Evolutionary conservation across 2,797 vertebrate genomes (phyloP), one percentile per base, ranked within the genome.

Genomic region (Peromyscus aztecus): DNA sequence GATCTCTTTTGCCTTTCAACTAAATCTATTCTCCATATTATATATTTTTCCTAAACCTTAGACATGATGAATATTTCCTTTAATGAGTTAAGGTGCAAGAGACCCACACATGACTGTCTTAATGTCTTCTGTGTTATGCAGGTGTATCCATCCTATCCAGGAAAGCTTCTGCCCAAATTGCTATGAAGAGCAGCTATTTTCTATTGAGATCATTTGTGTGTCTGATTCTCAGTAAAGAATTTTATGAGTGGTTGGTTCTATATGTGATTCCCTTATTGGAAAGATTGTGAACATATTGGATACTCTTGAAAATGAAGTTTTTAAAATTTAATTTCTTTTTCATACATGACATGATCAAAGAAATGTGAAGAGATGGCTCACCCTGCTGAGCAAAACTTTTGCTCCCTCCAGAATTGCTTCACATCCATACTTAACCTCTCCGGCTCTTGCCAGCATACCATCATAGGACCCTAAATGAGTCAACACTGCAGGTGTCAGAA

Each of bases 101-200:
- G 14, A 31, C 6, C 17, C 6, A 75, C 27, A 9, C 24, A 31
- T 57, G n/a, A 73, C n/a, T 73, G 5, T 29, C 14, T 17, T 29
- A 40, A 57, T 2, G 0, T 40, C 4, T 57, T 71, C 34, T 71
- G 84, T 29, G 13, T 69, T 29, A n/a, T 2, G 34, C 10, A 31
- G 11, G 3, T 29, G 2, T 87, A 2, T 6, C 5, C 14, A 29
- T 13, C 14, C 17, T 24, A 21, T 21, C 4, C 1, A 59, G 16
- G 9, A 75, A 37, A 40, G 17, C 5, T 57, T 40, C 6, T 31
- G 23, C 10, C 4, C 27, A 19, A 88, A 31, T 40, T 73, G 6
- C 8, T 55, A 55, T n/a, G 13, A 55, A n/a, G 4, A 57, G 23
- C 16, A 40, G 14, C n/a, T 29, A 29, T 55, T 87, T 86, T 87